phyloP scores from a whole-genome alignment of 64 coral and sea anemone species.

The Pachyseris speciosa region DNA sequence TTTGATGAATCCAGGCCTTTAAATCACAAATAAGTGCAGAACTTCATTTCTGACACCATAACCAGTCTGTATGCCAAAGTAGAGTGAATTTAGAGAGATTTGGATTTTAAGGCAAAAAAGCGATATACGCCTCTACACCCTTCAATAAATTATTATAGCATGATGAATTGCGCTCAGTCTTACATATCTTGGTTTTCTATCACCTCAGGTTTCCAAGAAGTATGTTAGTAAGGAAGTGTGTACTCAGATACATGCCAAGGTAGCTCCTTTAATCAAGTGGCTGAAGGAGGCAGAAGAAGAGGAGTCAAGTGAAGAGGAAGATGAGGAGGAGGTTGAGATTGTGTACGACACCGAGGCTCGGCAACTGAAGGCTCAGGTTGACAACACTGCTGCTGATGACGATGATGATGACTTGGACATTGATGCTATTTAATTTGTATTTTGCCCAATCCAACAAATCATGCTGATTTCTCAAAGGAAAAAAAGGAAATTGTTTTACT shows the following conservation, averaged over 20 bases:
- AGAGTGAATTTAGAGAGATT: too few relatives aligned
- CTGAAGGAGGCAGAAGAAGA: constrained; percentile 97
- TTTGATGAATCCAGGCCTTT: too few relatives aligned
- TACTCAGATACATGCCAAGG: constrained; percentile 94
- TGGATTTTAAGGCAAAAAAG: too few relatives aligned
- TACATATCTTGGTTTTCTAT: too few relatives aligned
- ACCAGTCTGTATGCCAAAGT: too few relatives aligned
- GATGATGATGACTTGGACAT: constrained; percentile 91
- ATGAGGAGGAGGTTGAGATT: constrained; percentile 80
- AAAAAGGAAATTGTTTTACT: not conserved
- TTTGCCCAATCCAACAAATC: not conserved
- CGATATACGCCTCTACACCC: too few relatives aligned
- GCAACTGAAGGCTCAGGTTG: constrained; percentile 67
- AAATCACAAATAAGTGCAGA: too few relatives aligned
- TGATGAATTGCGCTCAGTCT: too few relatives aligned
- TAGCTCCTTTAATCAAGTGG: constrained; percentile 94
- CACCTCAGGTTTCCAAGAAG: constrained; percentile 92
- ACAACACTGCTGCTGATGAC: constrained; percentile 30
- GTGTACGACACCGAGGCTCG: constrained; percentile 85
- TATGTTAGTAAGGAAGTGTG: constrained; percentile 93
- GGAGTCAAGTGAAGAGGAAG: constrained; percentile 92
- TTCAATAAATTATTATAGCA: too few relatives aligned
- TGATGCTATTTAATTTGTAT: constrained; percentile 87
- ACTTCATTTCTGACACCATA: too few relatives aligned
- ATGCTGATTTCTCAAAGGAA: not conserved